Percentiles rank a stretch among this genome's conserved stretches.
Conservation (phyloP, 2,797 vertebrate species). For the Macropodus opercularis region DNA sequence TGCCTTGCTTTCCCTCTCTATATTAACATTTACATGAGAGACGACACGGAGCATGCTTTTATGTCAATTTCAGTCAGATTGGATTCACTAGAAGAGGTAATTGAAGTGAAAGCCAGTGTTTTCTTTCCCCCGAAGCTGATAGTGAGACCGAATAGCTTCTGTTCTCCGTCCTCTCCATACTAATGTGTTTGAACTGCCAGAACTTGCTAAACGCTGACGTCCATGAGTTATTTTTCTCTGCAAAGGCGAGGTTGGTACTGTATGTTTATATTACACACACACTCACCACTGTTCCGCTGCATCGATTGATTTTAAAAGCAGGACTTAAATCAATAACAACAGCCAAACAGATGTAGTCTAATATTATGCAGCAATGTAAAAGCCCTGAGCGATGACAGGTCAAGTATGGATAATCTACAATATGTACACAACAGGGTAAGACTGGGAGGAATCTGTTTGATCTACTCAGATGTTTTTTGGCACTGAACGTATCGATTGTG, state of each 20-base stretch:
- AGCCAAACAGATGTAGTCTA: neutral
- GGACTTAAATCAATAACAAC: neutral
- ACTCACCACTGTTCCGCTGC: neutral
- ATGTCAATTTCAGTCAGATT: conserved; percentile 42
- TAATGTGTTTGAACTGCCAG: conserved; percentile 15
- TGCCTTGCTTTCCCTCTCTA: conserved; percentile 30
- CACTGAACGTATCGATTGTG: neutral
- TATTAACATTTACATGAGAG: conserved; percentile 51
- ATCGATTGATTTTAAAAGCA: neutral
- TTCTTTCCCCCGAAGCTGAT: conserved; percentile 1
- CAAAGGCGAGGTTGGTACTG: neutral
- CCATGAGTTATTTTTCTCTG: neutral
- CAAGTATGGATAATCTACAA: too few relatives aligned
- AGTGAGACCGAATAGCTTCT: conserved; percentile 10
- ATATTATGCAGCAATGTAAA: too few relatives aligned
- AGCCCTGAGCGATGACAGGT: neutral
- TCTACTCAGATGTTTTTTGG: neutral
- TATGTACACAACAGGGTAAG: neutral
- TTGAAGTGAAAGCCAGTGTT: conserved; percentile 7
- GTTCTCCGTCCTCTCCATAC: conserved; percentile 29
- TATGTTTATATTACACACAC: neutral
- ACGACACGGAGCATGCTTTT: conserved; percentile 25
- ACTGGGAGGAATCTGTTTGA: neutral
- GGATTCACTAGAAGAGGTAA: conserved; percentile 31
- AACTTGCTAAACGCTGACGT: neutral